Conservation (phyloP, 2,797 vertebrate species). For the Melanotaenia parkinsoni region DNA sequence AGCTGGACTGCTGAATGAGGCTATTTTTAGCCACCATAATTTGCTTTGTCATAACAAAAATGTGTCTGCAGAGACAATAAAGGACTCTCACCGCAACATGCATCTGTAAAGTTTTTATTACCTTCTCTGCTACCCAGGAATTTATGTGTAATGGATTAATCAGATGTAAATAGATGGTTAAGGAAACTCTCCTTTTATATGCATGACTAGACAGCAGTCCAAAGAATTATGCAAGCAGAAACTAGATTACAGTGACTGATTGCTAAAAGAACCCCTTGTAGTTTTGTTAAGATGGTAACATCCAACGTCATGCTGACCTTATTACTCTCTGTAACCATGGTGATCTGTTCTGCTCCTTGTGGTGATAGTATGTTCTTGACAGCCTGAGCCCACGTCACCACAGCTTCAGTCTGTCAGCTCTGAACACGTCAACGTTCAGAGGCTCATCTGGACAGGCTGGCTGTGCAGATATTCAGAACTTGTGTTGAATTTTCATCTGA, state of each 20-base stretch:
- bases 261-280: constrained; percentile 43
- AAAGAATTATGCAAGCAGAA: constrained; percentile 7
- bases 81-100: constrained; percentile 1
- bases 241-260: constrained; percentile 17
- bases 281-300: constrained; percentile 41
- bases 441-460: constrained; percentile 55
- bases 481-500: constrained; percentile 13
- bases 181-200: constrained; percentile 18
- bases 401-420: constrained; percentile 51
- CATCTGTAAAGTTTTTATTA: constrained; percentile 9
- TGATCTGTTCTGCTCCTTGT: constrained; percentile 63
- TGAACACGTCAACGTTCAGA: constrained; percentile 43
- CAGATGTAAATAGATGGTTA: constrained; percentile 22
- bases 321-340: constrained; percentile 76
- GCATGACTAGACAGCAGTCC: constrained; percentile 1
- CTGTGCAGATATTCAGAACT: constrained; percentile 24
- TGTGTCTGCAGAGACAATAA: constrained; percentile 27
- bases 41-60: constrained; percentile 13
- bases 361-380: constrained; percentile 52
- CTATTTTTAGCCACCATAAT: constrained; percentile 35
- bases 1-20: constrained; percentile 33
- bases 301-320: constrained; percentile 66
- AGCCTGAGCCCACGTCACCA: constrained; percentile 58
- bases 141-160: constrained; percentile 3
- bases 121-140: constrained; percentile 6